phyloP scores from a whole-genome alignment of 1,140 invertebrate genomes.

The Galleria mellonella region DNA sequence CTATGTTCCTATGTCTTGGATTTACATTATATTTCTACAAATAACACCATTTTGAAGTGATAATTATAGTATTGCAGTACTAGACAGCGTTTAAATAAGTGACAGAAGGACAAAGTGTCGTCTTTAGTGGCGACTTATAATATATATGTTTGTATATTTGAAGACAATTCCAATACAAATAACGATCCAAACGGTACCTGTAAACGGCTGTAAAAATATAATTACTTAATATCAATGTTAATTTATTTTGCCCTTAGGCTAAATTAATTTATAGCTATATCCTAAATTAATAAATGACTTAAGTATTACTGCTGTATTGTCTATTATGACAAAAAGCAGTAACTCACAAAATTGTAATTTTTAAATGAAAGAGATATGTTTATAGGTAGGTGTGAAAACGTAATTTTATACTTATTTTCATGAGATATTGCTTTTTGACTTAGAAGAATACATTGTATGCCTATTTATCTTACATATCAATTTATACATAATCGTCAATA shows the following conservation, averaged over 20 bases:
- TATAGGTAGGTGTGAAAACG: background rate
- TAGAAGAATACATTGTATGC: background rate
- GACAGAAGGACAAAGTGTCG: no score
- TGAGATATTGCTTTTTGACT: background rate
- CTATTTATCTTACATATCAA: slow-evolving; percentile 10
- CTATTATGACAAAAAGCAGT: background rate
- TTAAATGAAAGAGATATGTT: background rate
- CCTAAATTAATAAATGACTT: background rate
- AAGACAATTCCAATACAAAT: background rate
- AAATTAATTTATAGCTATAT: slow-evolving; percentile 2
- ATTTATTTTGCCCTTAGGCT: slow-evolving; percentile 2
- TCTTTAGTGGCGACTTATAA: background rate
- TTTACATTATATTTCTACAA: no score
- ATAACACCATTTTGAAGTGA: no score
- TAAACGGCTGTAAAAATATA: slow-evolving; percentile 1
- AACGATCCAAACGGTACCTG: background rate
- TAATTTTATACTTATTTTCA: background rate
- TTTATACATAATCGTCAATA: slow-evolving; percentile 27
- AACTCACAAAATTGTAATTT: background rate
- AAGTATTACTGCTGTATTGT: background rate
- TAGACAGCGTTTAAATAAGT: no score
- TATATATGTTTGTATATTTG: background rate
- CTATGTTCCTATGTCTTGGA: no score
- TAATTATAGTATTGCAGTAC: no score
- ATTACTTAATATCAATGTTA: background rate